Base-by-base conservation (phyloP, 2,888 invertebrate genomes). In the Cerastis leucographa region DNA sequence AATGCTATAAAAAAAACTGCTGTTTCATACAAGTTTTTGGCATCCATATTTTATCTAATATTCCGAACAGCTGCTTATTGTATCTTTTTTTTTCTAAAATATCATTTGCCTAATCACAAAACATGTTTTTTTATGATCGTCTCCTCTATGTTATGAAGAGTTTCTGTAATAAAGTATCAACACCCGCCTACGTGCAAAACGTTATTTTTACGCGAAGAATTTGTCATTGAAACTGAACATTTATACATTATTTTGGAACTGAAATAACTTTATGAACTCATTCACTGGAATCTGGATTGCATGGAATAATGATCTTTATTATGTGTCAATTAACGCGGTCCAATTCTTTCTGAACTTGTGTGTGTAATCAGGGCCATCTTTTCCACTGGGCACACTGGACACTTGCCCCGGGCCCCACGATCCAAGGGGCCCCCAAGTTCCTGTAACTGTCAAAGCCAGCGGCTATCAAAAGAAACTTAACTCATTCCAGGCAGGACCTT, bases 151-250 rank as follows among this genome's bases (percentile, higher is more conserved):
- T 74, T 64, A 76, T 72, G 66, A 65, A 25, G n/a, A 44, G 67
- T 78, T 82, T 68, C 73, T 70, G 70, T 69, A 67, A 71, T 54
- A 76, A 64, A 25, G 67, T 72, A 71, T 78, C 72, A 85, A 83
- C 86, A 80, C 40, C 62, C 87, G 72, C 87, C 88, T 74, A 85
- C 86, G 25, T 64, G 17, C 54, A 67, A 9, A 69, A 69, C n/a
- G 64, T 74, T 85, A 84, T 87, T 85, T 83, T 81, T 82, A 82
- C 73, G 2, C 3, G 42, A 87, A 64, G 88, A 86, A 87, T 87
- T 87, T 87, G 87, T 87, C 88, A 87, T 88, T 87, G 87, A 86
- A 84, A 70, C 44, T n/a, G 54, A 49, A 68, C 62, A 73, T 80
- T 46, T 76, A 81, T 78, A 86, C 35, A 80, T 84, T 81, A 84